These are phyloP conservation scores for Delphinapterus leucas DNA, from an alignment of 2,113 vertebrate species.

Conservation along the genomic window DNA sequence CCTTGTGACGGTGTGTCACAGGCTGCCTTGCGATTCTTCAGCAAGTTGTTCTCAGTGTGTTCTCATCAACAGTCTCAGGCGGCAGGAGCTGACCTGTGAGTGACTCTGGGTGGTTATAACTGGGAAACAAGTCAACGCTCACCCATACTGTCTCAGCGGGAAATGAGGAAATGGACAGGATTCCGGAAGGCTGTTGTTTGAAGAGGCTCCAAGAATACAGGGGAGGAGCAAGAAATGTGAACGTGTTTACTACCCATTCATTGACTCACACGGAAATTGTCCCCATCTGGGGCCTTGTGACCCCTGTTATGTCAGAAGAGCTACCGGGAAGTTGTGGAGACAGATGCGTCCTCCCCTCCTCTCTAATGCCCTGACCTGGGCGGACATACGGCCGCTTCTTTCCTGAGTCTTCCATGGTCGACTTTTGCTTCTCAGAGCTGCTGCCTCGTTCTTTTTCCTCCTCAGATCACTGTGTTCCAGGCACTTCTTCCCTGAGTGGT, in stretches of 20 bases:
- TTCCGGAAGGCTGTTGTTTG: background rate
- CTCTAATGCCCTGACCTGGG: background rate
- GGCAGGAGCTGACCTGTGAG: background rate
- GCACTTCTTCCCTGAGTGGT: background rate
- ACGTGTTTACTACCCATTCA: background rate
- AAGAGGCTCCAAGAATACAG: background rate
- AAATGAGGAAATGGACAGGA: background rate
- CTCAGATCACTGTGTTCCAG: too few species aligned
- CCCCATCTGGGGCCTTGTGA: background rate
- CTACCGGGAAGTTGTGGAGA: background rate
- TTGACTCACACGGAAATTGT: background rate
- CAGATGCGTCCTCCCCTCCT: background rate
- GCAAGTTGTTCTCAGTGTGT: background rate
- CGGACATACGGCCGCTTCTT: background rate
- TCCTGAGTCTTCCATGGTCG: fast-evolving
- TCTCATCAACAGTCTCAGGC: background rate
- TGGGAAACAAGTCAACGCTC: background rate
- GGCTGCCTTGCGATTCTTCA: background rate
- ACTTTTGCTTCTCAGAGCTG: background rate
- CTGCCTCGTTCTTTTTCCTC: background rate
- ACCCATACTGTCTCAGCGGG: background rate
- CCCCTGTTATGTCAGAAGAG: background rate
- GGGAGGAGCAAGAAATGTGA: background rate
- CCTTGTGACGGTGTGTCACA: fast-evolving
- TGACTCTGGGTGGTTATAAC: background rate